Conservation (phyloP, 1,140 invertebrate species). For the Lysiphlebus fabarum region DNA sequence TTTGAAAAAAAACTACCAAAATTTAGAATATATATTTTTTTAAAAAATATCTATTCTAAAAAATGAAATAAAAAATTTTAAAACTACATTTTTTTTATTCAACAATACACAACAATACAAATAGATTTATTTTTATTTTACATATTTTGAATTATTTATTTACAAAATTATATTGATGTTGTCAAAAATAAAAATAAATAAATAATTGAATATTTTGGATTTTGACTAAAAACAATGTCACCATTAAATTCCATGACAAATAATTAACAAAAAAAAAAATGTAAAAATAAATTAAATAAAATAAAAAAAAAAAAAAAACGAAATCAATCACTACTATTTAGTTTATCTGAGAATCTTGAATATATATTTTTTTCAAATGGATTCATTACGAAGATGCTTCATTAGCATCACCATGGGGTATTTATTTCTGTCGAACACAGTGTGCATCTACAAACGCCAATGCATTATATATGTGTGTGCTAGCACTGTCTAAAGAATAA, state of each 20-base stretch:
- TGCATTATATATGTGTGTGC: not conserved
- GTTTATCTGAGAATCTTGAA: slow-evolving; percentile 35
- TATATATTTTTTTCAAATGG: slow-evolving; percentile 30
- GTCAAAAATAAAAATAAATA: not conserved
- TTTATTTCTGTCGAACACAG: too few relatives aligned
- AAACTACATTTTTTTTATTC: too few relatives aligned
- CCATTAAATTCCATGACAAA: too few relatives aligned
- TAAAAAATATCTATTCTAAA: too few relatives aligned
- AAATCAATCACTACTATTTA: slow-evolving; percentile 31
- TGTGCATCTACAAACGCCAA: not conserved
- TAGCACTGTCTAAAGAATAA: too few relatives aligned
- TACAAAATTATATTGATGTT: not conserved
- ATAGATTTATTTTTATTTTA: too few relatives aligned
- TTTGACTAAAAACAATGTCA: too few relatives aligned
- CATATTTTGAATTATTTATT: too few relatives aligned
- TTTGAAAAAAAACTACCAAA: slow-evolving; percentile 19
- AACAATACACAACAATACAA: too few relatives aligned
- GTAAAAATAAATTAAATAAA: not conserved
- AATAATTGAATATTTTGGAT: too few relatives aligned
- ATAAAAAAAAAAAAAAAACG: slow-evolving; percentile 2
- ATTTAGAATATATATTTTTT: slow-evolving; percentile 33
- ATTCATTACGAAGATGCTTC: slow-evolving; percentile 37
- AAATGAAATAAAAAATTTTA: not conserved
- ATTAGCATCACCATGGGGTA: slow-evolving; percentile 32
- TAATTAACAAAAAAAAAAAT: too few relatives aligned